phyloP scores from a whole-genome alignment of 2,797 vertebrate genomes.

The Bradypodion pumilum region DNA sequence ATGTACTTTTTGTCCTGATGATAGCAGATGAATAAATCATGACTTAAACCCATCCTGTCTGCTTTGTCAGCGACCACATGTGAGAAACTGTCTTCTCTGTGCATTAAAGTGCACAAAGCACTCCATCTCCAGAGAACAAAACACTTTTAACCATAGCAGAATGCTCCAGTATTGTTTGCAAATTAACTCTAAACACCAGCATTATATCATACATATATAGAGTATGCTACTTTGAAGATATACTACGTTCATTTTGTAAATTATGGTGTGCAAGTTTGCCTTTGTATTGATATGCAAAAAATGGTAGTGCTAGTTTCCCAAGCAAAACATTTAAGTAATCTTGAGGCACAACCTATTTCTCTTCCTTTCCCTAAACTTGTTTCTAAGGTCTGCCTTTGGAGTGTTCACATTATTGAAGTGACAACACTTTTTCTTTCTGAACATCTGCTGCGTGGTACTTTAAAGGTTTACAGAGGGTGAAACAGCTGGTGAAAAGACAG shows the following conservation, averaged over 20 bases:
- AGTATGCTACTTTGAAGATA: background rate
- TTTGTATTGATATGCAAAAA: background rate
- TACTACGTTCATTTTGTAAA: background rate
- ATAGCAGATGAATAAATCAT: background rate
- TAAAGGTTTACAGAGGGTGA: constrained; percentile 17
- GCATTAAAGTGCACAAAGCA: constrained; percentile 26
- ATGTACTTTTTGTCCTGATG: constrained; percentile 1
- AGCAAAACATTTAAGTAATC: background rate
- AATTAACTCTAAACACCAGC: background rate
- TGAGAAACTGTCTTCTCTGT: constrained; percentile 2
- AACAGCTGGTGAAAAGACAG: background rate
- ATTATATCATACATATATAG: background rate
- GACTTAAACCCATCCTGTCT: constrained; percentile 4
- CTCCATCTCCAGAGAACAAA: background rate
- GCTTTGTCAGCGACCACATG: constrained; percentile 16
- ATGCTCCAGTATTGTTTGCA: constrained; percentile 1
- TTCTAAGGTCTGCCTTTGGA: background rate
- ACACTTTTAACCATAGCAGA: background rate
- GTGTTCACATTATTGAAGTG: constrained; percentile 7
- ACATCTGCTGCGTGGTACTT: background rate
- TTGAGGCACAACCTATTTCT: background rate
- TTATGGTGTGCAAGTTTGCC: background rate
- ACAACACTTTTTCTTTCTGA: background rate
- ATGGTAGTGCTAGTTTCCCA: constrained; percentile 9
- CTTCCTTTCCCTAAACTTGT: background rate